Conservation (phyloP, 53 echinoderm and acorn worm genomes). For the Arbacia lixula region DNA sequence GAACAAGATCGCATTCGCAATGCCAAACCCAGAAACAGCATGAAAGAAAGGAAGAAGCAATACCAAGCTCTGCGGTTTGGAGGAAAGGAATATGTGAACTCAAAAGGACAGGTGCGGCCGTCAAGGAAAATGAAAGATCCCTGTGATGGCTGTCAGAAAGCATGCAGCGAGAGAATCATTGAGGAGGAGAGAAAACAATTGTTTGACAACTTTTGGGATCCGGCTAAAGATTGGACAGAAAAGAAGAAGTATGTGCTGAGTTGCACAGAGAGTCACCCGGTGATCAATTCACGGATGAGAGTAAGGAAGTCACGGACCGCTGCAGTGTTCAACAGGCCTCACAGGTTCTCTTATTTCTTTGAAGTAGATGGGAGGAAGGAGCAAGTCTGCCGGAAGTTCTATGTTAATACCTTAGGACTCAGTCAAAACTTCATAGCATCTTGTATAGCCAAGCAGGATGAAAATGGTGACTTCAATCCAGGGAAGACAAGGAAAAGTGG, state of each 20-base stretch:
- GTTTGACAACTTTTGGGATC: constrained; percentile 37
- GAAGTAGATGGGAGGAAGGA: constrained; percentile 36
- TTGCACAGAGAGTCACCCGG: constrained; percentile 18
- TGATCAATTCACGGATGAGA: neutral
- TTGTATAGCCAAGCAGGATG: constrained; percentile 16
- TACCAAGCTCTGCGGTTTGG: constrained; percentile 41
- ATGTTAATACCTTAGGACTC: constrained; percentile 30
- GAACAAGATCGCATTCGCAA: constrained; percentile 14
- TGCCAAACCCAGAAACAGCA: neutral
- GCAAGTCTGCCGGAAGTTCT: constrained; percentile 24
- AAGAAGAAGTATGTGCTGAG: constrained; percentile 48
- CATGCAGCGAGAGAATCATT: constrained; percentile 21
- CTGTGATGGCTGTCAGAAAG: constrained; percentile 27
- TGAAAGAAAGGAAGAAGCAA: constrained; percentile 10
- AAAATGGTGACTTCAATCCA: constrained; percentile 26
- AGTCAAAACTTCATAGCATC: constrained; percentile 42
- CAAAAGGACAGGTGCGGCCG: constrained; percentile 38
- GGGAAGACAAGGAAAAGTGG: constrained; percentile 16
- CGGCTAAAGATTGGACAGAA: constrained; percentile 35
- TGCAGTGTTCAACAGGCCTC: neutral
- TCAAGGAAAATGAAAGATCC: constrained; percentile 39
- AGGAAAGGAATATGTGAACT: constrained; percentile 55
- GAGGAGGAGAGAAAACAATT: constrained; percentile 15
- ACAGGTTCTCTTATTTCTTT: constrained; percentile 30
- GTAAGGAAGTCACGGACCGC: neutral